Base-by-base conservation (phyloP, 2,113 vertebrate species). In the Andinoacara biseriatus region DNA sequence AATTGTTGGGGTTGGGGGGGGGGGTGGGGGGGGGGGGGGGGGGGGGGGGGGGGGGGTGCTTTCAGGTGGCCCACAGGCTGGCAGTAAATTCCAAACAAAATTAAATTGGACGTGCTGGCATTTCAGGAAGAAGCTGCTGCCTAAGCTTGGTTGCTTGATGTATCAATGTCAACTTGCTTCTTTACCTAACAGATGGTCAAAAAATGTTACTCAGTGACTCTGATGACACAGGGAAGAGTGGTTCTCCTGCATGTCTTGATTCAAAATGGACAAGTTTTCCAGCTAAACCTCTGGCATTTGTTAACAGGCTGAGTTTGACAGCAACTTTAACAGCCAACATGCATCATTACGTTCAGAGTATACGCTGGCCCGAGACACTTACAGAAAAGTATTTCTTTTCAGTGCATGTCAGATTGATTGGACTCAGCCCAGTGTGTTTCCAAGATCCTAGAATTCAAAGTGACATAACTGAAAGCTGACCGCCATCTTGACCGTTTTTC, bases 31-130 rank as follows among this genome's bases (percentile, higher is more conserved):
- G n/a, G n/a, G n/a, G n/a, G n/a, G n/a, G n/a, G n/a, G n/a, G n/a
- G n/a, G n/a, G n/a, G n/a, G n/a, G 35, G 35, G 8, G 8, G 8
- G 35, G 35, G 35, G 35, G 8, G 31, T 33, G 54, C 80, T 78
- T 82, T 83, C 75, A 88, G 82, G 89, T 88, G 84, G 87, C 80
- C 80, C 58, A 4, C 54, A 43, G 63, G 61, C 82, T 81, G 84
- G 84, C 78, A 54, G 59, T 4, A 18, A 24, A n/a, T 20, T 78
- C 49, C 62, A 79, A 58, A 76, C 72, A 60, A 81, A 84, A 86
- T 84, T 35, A 57, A 80, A 72, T 75, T 13, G 61, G 60, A 56
- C 74, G 60, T 65, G 57, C 80, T 87, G 74, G 75, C 58, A 57
- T 2, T 61, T 38, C 40, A 26, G 62, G 52, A 31, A 74, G 58